Percentiles rank a stretch among this genome's conserved stretches.
phyloP scores from a whole-genome alignment of 2,113 vertebrate genomes.

The Erythrocercus mccallii region DNA sequence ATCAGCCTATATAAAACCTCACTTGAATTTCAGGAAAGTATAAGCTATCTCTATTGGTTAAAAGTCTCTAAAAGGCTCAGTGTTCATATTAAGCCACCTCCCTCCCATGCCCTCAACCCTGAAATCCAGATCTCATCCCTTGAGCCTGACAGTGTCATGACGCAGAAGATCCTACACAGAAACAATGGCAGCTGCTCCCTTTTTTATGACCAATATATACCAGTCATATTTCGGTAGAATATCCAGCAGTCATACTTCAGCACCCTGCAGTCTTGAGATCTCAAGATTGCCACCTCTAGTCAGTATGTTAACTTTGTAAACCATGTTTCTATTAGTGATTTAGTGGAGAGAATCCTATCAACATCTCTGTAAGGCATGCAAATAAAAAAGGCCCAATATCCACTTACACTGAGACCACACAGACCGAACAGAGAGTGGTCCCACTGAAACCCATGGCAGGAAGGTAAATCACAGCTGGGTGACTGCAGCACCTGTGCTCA shows the following conservation, averaged over 20 bases:
- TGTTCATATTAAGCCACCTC: neutral
- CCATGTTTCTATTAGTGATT: neutral
- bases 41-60: neutral
- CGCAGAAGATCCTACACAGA: neutral
- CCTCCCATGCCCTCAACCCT: neutral
- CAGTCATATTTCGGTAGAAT: neutral
- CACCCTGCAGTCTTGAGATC: neutral
- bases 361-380: neutral
- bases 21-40: neutral
- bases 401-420: neutral
- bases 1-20: neutral
- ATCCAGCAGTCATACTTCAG: neutral
- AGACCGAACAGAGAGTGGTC: neutral
- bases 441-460: neutral
- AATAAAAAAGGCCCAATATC: neutral
- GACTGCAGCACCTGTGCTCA: accelerated
- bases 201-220: neutral
- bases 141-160: neutral
- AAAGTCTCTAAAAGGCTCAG: neutral
- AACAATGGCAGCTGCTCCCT: neutral
- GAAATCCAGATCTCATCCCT: neutral
- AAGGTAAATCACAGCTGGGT: neutral
- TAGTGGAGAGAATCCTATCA: neutral
- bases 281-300: neutral
- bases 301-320: neutral